Base-by-base conservation (phyloP, 2,888 invertebrate genomes). In the Zonitis immaculata region DNA sequence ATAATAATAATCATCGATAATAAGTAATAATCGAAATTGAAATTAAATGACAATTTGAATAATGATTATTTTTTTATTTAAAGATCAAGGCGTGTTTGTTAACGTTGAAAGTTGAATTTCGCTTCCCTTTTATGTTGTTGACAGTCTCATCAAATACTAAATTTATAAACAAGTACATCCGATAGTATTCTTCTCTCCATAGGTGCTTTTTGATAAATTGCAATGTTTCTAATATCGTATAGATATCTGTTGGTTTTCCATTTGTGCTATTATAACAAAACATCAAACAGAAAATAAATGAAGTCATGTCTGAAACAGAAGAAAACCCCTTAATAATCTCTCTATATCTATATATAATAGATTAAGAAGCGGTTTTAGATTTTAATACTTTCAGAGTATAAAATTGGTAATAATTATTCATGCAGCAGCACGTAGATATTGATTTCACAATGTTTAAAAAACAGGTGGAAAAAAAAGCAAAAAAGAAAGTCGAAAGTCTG, bases 401-500 rank as follows among this genome's bases (percentile, higher is more conserved):
- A n/a, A 42, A 26, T 9, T 22, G 28, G 25, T 22, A 42, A 46
- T 46, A 44, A 53, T 53, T 53, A 53, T 49, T 49, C 45, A 49
- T 42, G 49, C 47, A 43, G 14, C 51, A 35, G 47, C 32, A 39
- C 20, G 35, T 45, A 14, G 47, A 51, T 51, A 51, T 51, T 51
- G 47, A 51, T 51, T 51, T 44, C 25, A 26, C 43, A 47, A 50
- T 27, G 50, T 43, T 39, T 28, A 47, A 54, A 54, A 51, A n/a
- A n/a, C n/a, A n/a, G n/a, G n/a, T n/a, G n/a, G n/a, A n/a, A n/a
- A n/a, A n/a, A n/a, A n/a, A n/a, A n/a, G n/a, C n/a, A n/a, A n/a
- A 54, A 54, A 51, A 48, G 28, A 44, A 54, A 54, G 45, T 51
- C 5, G 46, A 49, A 49, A 42, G 42, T 49, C 42, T 39, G 39